phyloP scores from a whole-genome alignment of 1,140 invertebrate genomes.

The Drosophila ohnishii region DNA sequence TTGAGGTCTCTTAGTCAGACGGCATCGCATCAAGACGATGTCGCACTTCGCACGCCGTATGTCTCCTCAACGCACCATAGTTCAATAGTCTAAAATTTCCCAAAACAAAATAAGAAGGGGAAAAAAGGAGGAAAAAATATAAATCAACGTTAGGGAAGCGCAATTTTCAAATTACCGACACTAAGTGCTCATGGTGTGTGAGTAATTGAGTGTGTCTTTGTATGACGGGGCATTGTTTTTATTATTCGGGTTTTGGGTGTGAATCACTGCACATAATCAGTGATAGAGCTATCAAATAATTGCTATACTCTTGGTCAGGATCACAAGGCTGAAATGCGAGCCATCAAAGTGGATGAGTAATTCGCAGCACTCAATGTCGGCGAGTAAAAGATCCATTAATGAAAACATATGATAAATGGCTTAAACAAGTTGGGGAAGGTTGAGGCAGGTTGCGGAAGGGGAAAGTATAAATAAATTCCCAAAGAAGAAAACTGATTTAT shows the following conservation, averaged over 20 bases:
- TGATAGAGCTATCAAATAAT: constrained; percentile 44
- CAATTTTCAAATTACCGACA: constrained; percentile 35
- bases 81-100: constrained; percentile 79
- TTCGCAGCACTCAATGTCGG: constrained; percentile 14
- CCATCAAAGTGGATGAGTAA: constrained; percentile 11
- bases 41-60: background rate
- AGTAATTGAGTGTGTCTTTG: constrained; percentile 57
- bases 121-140: constrained; percentile 5
- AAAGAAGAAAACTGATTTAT: constrained; percentile 24
- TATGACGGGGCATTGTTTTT: constrained; percentile 22
- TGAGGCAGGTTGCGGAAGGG: background rate
- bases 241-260: constrained; percentile 6
- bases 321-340: constrained; percentile 21
- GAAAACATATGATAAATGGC: constrained; percentile 25
- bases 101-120: constrained; percentile 25
- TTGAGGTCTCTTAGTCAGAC: constrained; percentile 61
- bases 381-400: constrained; percentile 25
- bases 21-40: constrained; percentile 20
- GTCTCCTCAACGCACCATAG: constrained; percentile 52
- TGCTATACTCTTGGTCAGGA: constrained; percentile 26
- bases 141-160: constrained; percentile 14
- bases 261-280: constrained; percentile 42
- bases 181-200: constrained; percentile 61
- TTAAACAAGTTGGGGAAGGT: constrained; percentile 4
- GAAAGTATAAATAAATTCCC: background rate